Percentiles rank a stretch among this genome's conserved stretches.
Conservation (phyloP, 2,113 vertebrate species). For the Micronycteris hirsuta region DNA sequence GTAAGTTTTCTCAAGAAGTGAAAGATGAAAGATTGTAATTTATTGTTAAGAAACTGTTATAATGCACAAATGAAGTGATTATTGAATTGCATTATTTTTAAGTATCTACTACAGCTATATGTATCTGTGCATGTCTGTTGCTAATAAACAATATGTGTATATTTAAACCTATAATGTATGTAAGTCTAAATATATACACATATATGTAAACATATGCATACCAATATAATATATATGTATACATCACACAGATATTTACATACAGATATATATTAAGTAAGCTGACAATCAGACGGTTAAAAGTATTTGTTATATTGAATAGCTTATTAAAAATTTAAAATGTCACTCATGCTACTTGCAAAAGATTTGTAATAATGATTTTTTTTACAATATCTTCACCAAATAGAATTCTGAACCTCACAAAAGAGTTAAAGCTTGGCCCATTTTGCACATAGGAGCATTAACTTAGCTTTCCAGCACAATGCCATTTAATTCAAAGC, state of each 20-base stretch:
- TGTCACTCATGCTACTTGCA: neutral
- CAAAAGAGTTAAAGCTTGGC: neutral
- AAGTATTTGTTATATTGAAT: neutral
- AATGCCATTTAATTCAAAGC: neutral
- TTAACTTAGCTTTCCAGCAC: neutral
- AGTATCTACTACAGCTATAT: neutral
- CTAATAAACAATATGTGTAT: neutral
- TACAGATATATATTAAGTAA: neutral
- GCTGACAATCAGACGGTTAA: neutral
- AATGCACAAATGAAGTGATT: neutral
- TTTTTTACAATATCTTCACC: neutral
- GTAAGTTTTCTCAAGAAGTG: neutral
- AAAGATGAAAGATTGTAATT: neutral
- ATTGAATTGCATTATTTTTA: neutral
- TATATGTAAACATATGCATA: neutral
- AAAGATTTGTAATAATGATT: neutral
- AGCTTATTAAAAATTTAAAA: neutral
- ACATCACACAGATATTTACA: neutral
- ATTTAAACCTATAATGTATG: neutral
- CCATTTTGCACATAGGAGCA: neutral
- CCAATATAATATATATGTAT: neutral
- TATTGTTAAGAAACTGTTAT: neutral
- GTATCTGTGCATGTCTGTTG: neutral
- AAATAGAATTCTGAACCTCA: neutral
- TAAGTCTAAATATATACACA: neutral